Base-by-base conservation (phyloP, 2,888 invertebrate species). In the Stenolophus ochropezus region DNA sequence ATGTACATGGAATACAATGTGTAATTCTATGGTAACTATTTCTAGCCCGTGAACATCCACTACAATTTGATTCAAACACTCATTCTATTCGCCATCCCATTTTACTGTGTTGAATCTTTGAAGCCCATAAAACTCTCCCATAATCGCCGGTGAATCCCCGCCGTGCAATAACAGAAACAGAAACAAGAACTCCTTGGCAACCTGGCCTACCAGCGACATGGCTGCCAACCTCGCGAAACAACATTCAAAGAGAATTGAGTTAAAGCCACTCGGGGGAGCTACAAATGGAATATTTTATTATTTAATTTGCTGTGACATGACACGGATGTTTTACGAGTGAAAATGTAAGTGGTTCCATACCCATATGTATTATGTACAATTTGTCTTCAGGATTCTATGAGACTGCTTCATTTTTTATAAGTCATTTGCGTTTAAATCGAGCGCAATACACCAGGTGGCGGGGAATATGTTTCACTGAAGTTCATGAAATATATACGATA, bases 211-310 rank as follows among this genome's bases (percentile, higher is more conserved):
- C n/a, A 6, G n/a, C 16, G 51, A 4, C 14, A 56, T 18, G 18
- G 8, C 18, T 56, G 33, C 56, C 18, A 8, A n/a, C 25, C 1
- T 14, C 21, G 25, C 2, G 14, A 61, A 27, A n/a, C 21, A 61
- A 61, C 61, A 61, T 61, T 61, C 61, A 61, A 61, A 61, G 61
- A 11, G 61, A 61, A 61, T 61, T 61, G 61, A 61, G 61, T 61
- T 61, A 61, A 25, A 61, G 61, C 23, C 14, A 61, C 61, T 25
- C 61, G 4, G 2, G 61, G 23, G 61, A 27, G 14, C 25, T 61
- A 25, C 61, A 25, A 61, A 61, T 61, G 61, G 61, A 61, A 61
- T 61, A 61, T 61, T 61, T 23, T 61, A 61, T 61, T 61, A 61
- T 61, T 61, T 61, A 61, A 61, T 61, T 61, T 61, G n/a, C 23